These are phyloP conservation scores for Scaptomyza reducta DNA, from an alignment of 2,888 invertebrate genomes.

Conservation along the genomic window DNA sequence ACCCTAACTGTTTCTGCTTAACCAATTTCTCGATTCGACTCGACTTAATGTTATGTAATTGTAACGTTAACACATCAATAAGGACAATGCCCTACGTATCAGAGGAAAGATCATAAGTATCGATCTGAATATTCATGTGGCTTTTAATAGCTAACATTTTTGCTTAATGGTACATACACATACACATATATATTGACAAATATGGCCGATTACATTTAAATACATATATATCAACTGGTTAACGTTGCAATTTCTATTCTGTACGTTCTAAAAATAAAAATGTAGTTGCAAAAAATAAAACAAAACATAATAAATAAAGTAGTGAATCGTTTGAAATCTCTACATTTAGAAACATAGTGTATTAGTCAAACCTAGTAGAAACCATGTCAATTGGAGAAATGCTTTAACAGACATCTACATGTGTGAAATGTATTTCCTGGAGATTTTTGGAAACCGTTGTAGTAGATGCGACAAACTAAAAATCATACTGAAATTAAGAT, in stretches of 20 bases:
- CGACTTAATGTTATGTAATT: constrained; percentile 29
- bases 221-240: constrained; percentile 8
- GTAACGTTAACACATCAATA: constrained; percentile 73
- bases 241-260: neutral
- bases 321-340: neutral
- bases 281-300: neutral
- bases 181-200: constrained; percentile 51
- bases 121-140: constrained; percentile 50
- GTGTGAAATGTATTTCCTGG: neutral
- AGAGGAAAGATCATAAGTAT: constrained; percentile 67
- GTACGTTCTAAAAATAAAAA: constrained; percentile 8
- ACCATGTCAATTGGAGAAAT: constrained; percentile 60
- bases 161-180: constrained; percentile 48
- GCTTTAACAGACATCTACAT: constrained; percentile 19
- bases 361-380: constrained; percentile 48
- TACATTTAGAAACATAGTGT: constrained; percentile 9
- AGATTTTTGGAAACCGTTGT: constrained; percentile 47
- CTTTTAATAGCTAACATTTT: constrained; percentile 18
- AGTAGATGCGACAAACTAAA: constrained; percentile 9
- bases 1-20: neutral
- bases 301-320: neutral
- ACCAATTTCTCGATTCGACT: constrained; percentile 11
- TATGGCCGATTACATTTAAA: constrained; percentile 22
- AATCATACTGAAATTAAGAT: constrained; percentile 22
- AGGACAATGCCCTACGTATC: constrained; percentile 66